Percentiles rank a stretch among this genome's conserved stretches.
phyloP scores from a whole-genome alignment of 1,140 invertebrate genomes.

The Drosophila arizonae region DNA sequence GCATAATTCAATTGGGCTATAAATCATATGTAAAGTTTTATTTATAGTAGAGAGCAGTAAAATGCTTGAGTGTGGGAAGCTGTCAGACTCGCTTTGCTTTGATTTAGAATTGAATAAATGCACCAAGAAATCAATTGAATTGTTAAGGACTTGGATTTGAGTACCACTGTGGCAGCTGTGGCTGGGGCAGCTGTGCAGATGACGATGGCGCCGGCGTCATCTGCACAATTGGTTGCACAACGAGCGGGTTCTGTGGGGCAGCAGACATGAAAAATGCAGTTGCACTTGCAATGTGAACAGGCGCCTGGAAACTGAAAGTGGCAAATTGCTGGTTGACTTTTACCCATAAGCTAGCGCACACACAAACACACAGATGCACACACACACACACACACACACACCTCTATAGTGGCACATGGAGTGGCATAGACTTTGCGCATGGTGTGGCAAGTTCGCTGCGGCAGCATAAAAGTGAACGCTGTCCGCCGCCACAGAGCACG shows the following conservation, averaged over 20 bases:
- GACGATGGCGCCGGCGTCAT: constrained; percentile 8
- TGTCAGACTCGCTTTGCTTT: too few species aligned
- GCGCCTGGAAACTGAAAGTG: constrained; percentile 64
- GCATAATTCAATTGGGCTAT: too few species aligned
- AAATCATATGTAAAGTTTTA: too few species aligned
- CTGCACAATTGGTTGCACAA: constrained; percentile 48
- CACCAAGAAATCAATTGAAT: background rate
- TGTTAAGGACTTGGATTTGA: background rate
- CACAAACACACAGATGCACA: background rate
- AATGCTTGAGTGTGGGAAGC: too few species aligned
- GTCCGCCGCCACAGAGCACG: constrained; percentile 28
- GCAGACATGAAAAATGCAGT: constrained; percentile 33
- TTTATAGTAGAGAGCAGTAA: too few species aligned
- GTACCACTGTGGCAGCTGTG: constrained; percentile 28
- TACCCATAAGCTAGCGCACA: constrained; percentile 44
- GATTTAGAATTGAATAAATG: too few species aligned
- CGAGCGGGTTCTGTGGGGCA: constrained; percentile 27
- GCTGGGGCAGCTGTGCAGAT: constrained; percentile 7
- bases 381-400: background rate
- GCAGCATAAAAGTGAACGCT: constrained; percentile 70
- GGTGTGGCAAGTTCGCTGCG: constrained; percentile 74
- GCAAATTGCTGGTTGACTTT: constrained; percentile 58
- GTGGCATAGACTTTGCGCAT: constrained; percentile 66
- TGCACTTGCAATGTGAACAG: constrained; percentile 73
- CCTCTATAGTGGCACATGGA: background rate